phyloP scores from a whole-genome alignment of 2,113 vertebrate genomes.

The Varanus salvator region DNA sequence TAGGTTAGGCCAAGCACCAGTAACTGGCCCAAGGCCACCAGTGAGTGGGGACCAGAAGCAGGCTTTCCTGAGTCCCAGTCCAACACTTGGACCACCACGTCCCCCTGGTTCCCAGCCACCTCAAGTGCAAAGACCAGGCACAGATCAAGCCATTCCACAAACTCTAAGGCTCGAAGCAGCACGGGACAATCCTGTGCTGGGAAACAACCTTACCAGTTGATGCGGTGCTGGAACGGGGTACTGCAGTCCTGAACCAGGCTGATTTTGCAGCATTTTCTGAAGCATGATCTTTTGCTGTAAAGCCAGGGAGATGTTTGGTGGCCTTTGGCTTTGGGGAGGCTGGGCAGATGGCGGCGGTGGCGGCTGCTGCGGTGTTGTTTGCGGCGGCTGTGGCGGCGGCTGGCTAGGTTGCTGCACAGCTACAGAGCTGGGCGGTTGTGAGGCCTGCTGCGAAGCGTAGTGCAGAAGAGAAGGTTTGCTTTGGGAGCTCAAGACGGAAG shows the following conservation, averaged over 20 bases:
- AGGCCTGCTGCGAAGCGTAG: slow-evolving; percentile 74
- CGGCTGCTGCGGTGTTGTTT: slow-evolving; percentile 59
- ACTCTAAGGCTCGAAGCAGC: no score
- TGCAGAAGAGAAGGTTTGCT: slow-evolving; percentile 84
- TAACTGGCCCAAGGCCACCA: no score
- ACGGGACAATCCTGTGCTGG: background rate
- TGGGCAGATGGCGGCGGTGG: slow-evolving; percentile 74
- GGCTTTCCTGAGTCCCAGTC: no score
- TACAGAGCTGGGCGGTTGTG: slow-evolving; percentile 64
- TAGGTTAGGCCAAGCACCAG: no score
- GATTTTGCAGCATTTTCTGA: slow-evolving; percentile 82
- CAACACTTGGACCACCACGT: no score
- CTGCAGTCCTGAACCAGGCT: slow-evolving; percentile 81
- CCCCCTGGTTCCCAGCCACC: no score
- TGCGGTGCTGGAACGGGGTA: slow-evolving; percentile 85
- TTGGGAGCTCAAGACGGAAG: slow-evolving; percentile 82
- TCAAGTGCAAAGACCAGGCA: no score
- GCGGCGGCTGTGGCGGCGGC: slow-evolving; percentile 56
- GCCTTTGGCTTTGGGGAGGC: slow-evolving; percentile 81
- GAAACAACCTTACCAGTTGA: slow-evolving; percentile 84
- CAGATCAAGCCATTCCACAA: no score
- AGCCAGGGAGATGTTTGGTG: slow-evolving; percentile 73
- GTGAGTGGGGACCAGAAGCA: no score
- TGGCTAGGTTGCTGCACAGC: slow-evolving; percentile 75
- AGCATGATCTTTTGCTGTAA: slow-evolving; percentile 87